phyloP scores from a whole-genome alignment of 23 tunicate species.

The Ciona savignyi region DNA sequence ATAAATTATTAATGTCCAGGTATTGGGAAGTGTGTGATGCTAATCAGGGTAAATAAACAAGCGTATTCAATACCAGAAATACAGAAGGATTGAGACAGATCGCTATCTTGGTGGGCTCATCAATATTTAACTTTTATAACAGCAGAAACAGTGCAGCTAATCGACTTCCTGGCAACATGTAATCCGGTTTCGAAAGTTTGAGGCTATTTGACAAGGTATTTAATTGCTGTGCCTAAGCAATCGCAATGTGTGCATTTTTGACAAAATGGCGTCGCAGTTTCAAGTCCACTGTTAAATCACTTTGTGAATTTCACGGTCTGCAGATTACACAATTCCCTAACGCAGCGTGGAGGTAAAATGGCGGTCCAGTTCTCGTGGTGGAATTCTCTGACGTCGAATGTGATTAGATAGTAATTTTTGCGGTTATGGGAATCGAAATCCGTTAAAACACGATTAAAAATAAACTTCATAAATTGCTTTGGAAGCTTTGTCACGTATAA shows the following conservation, averaged over 20 bases:
- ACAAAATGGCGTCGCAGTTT: background rate
- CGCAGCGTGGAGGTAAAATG: too few species aligned
- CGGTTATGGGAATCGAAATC: too few species aligned
- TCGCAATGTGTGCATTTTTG: too few species aligned
- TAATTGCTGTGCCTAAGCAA: background rate
- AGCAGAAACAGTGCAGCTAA: background rate
- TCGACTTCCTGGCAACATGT: background rate
- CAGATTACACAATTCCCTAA: background rate
- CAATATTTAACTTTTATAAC: background rate
- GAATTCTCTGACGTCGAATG: too few species aligned
- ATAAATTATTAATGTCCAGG: background rate
- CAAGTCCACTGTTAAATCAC: background rate
- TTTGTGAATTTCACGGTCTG: background rate
- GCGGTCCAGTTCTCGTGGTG: too few species aligned
- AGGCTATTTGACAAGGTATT: too few species aligned
- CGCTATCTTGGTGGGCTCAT: conserved; percentile 1
- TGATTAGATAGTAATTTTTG: too few species aligned
- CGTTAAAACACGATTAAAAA: too few species aligned
- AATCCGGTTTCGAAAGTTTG: background rate
- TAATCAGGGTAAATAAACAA: background rate
- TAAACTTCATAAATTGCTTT: too few species aligned
- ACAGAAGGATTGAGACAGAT: background rate
- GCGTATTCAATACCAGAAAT: background rate
- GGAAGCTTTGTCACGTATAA: too few species aligned
- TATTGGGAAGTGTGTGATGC: background rate